Base-by-base conservation (phyloP, 2,888 invertebrate genomes). In the Laspeyria flexula region DNA sequence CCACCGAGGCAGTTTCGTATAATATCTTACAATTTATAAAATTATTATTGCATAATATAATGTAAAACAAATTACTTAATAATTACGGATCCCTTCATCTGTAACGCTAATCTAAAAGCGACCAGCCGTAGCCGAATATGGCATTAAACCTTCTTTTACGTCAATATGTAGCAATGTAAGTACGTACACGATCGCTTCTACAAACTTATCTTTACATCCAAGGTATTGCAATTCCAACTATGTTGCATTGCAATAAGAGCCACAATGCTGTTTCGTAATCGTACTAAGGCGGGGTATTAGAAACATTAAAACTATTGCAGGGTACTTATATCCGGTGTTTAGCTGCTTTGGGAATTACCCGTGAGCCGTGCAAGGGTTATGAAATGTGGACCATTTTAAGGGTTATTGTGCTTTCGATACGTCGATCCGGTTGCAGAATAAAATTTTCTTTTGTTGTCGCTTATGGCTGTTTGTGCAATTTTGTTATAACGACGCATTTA, bases 241-340 rank as follows among this genome's bases (percentile, higher is more conserved):
- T 53, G 49, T 0, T 0, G 0, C 21, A 1, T 43, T 0, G 30
- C 3, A 0, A 37, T 60, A 51, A 38, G 23, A 35, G 27, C 2
- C n/a, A 45, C 1, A 10, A n/a, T 3, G 34, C 2, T 38, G 39
- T 21, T 43, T 3, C 25, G 4, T 4, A 1, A 27, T 18, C 5
- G 13, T 0, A 29, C 23, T 1, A 2, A 34, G 31, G 6, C 3
- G 39, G 42, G 13, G 38, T 43, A 37, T 57, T 43, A 12, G 15
- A 25, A 0, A 9, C 18, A 33, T 10, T 38, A 37, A 50, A 52
- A 43, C 38, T 51, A 48, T 47, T 55, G 55, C 55, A 56, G 39
- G 56, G 34, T 54, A 12, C 35, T 40, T 49, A 49, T 51, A 44
- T 70, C 66, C 67, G 67, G 47, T 50, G n/a, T 41, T 47, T 35